Percentiles rank a stretch among this genome's conserved stretches.
Conservation (phyloP, 2,888 invertebrate genomes). For the Apotomis capreana region DNA sequence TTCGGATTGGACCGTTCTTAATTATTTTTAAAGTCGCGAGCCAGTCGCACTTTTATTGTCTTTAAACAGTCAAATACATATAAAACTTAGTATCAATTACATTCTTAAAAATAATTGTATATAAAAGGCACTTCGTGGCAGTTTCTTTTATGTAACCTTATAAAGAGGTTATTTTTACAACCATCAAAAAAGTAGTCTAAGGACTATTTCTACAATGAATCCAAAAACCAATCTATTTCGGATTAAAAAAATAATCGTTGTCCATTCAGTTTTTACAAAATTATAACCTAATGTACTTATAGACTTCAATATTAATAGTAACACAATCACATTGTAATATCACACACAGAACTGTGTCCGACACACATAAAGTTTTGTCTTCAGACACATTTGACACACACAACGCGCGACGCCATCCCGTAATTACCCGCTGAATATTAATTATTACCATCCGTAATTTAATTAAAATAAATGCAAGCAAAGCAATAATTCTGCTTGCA, state of each 20-base stretch:
- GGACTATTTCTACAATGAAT: slow-evolving; percentile 67
- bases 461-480: slow-evolving; percentile 64
- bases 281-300: slow-evolving; percentile 72
- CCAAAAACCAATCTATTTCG: slow-evolving; percentile 56
- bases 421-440: slow-evolving; percentile 62
- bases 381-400: slow-evolving; percentile 72
- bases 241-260: slow-evolving; percentile 43
- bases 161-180: slow-evolving; percentile 69
- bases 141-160: slow-evolving; percentile 71
- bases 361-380: slow-evolving; percentile 64
- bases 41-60: slow-evolving; percentile 70
- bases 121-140: slow-evolving; percentile 83
- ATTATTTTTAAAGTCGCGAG: slow-evolving; percentile 57
- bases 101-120: slow-evolving; percentile 64
- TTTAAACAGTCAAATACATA: slow-evolving; percentile 54
- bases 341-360: slow-evolving; percentile 76
- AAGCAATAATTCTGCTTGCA: slow-evolving; percentile 61
- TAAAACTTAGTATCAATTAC: slow-evolving; percentile 54
- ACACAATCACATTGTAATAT: slow-evolving; percentile 82
- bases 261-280: slow-evolving; percentile 55
- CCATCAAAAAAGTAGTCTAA: slow-evolving; percentile 66
- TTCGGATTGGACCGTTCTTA: slow-evolving; percentile 30
- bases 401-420: slow-evolving; percentile 62
- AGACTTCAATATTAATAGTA: slow-evolving; percentile 67
- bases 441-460: slow-evolving; percentile 48